Evolutionary conservation across 2,797 vertebrate genomes (phyloP).

Genomic region (Lycodopsis pacificus): DNA sequence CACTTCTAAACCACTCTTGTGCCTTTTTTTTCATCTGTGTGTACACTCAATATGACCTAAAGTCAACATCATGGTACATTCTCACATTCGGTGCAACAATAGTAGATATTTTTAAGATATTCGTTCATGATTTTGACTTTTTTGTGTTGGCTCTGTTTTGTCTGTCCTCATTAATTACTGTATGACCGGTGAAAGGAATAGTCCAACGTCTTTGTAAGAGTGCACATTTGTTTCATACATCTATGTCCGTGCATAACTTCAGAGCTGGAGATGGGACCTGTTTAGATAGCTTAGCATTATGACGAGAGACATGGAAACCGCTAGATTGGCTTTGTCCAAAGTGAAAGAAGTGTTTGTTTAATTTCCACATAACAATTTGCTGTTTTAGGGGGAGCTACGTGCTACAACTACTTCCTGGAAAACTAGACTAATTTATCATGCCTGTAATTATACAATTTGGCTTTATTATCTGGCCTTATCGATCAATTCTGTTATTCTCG

Average conservation of each 20-base stretch:
- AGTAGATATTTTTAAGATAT: background rate
- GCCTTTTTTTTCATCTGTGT: background rate
- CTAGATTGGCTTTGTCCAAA: background rate
- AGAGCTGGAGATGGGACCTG: background rate
- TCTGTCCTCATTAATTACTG: background rate
- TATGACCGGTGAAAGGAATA: background rate
- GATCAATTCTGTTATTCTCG: slow-evolving; percentile 27
- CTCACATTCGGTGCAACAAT: too few species aligned
- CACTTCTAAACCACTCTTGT: background rate
- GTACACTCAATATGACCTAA: background rate
- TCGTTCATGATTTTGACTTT: background rate
- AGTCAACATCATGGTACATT: background rate
- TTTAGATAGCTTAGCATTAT: background rate
- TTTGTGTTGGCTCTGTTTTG: background rate
- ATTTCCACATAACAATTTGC: background rate
- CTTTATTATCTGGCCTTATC: slow-evolving; percentile 12
- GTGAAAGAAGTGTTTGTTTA: background rate
- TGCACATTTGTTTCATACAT: background rate
- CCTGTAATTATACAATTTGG: slow-evolving; percentile 8
- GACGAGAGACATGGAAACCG: background rate
- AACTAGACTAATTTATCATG: background rate
- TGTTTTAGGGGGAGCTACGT: background rate
- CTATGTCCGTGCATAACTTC: background rate
- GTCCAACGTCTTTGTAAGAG: background rate
- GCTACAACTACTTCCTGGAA: background rate